Base-by-base conservation (phyloP, 2,113 vertebrate species). In the Apteryx owenii region DNA sequence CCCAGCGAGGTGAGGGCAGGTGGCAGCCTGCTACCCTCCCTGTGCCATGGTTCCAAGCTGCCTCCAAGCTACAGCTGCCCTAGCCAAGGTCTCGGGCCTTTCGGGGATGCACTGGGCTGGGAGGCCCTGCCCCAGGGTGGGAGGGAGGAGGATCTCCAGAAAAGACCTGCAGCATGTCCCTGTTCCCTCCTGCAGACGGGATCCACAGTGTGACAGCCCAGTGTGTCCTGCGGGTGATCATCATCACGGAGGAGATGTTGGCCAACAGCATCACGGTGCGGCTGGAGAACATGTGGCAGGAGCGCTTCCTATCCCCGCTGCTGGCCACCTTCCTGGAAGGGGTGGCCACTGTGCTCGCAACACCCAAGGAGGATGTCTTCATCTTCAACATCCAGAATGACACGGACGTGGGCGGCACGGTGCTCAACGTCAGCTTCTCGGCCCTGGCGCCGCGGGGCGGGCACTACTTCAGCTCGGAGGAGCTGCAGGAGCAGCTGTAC, bases 261-360 rank as follows among this genome's bases (percentile, higher is more conserved):
- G 99, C 99, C 96, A 99, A 99, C 98, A 99, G 99, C 76, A 98
- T 99, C 90, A 99, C 99, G 0, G 99, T 99, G 79, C 99, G 99
- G 15, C 98, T 99, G 31, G 99, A 99, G 98, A 99, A 99, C 97
- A 99, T 99, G 99, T 99, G 99, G 98, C 99, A 99, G 98, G 99
- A 99, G 96, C 99, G 99, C 58, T 99, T 99, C 97, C 98, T 99
- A 38, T 99, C 99, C 5, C 99, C 99, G 0, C 98, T 99, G 86
- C 98, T 99, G 38, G 97, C 98, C 70, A 98, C 98, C 97, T 99
- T 99, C 86, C 98, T 99, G 91, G 99, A 99, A 87, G 99, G 99
- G 2, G 99, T 99, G 97, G 99, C 99, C 10, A 98, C 99, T 0
- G 99, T 99, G 86, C 98, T 99, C 1, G 99, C 99, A 0, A 99